Percentiles rank a stretch among this genome's conserved stretches.
Conservation (phyloP, 2,888 invertebrate species). For the Steinernema scapterisci region DNA sequence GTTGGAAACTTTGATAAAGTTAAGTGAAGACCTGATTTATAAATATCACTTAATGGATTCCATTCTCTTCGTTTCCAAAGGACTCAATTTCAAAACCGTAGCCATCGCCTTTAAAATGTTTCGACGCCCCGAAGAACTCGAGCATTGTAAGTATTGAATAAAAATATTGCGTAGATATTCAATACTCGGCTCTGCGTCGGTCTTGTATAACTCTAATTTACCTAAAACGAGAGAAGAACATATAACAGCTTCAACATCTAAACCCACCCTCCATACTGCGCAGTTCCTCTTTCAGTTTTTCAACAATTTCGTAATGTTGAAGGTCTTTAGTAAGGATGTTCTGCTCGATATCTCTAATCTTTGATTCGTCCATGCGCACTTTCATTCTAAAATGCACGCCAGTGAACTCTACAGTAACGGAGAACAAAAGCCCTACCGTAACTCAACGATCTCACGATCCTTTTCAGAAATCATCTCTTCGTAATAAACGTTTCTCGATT, state of each 20-base stretch:
- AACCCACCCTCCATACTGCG: conserved; percentile 69
- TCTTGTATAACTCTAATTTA: conserved; percentile 72
- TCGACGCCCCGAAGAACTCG: conserved; percentile 76
- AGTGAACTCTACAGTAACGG: conserved; percentile 10
- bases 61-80: conserved; percentile 74
- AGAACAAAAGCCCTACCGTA: conserved; percentile 53
- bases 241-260: neutral
- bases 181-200: conserved; percentile 78
- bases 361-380: conserved; percentile 73
- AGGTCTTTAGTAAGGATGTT: conserved; percentile 65
- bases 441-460: conserved; percentile 72
- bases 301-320: conserved; percentile 72
- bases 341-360: conserved; percentile 72
- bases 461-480: conserved; percentile 78
- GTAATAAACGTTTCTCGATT: conserved; percentile 54
- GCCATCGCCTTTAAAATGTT: conserved; percentile 87
- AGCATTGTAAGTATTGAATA: conserved; percentile 79
- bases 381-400: conserved; percentile 74
- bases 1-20: neutral
- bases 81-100: conserved; percentile 81
- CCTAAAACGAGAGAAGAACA: no score
- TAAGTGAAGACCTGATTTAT: no score
- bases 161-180: conserved; percentile 90
- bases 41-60: conserved; percentile 39
- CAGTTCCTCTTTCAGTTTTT: conserved; percentile 72